phyloP scores from a whole-genome alignment of 2,888 invertebrate genomes.

The Amblyjoppa proteus region DNA sequence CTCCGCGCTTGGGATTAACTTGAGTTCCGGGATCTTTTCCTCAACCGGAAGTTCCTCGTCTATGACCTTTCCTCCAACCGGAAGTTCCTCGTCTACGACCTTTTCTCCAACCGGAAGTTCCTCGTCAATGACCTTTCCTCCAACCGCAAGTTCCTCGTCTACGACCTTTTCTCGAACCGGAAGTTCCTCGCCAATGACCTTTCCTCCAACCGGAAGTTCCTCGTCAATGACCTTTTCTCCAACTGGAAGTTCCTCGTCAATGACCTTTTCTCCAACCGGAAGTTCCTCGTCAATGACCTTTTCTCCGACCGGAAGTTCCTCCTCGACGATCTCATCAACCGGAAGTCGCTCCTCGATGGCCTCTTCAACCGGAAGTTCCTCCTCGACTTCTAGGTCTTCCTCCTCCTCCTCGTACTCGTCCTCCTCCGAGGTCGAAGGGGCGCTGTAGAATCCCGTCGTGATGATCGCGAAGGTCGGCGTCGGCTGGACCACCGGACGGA shows the following conservation, averaged over 20 bases:
- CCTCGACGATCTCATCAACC: neutral
- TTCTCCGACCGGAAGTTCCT: too few species aligned
- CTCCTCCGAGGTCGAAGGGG: conserved; percentile 74
- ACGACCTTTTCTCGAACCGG: too few species aligned
- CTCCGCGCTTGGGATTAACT: conserved; percentile 46
- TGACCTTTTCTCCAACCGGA: too few species aligned
- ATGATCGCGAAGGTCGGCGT: conserved; percentile 82
- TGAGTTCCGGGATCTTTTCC: conserved; percentile 56
- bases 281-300: conserved; percentile 7
- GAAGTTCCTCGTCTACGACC: too few species aligned
- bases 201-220: too few species aligned
- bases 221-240: too few species aligned
- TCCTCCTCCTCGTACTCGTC: conserved; percentile 72
- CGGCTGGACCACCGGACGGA: conserved; percentile 78
- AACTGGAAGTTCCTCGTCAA: conserved; percentile 16
- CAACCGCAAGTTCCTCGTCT: conserved; percentile 16
- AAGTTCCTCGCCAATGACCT: conserved; percentile 16
- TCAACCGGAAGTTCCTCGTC: conserved; percentile 41
- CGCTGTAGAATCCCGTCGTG: conserved; percentile 82
- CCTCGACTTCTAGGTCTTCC: conserved; percentile 44
- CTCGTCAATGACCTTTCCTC: conserved; percentile 5
- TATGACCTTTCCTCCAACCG: too few species aligned
- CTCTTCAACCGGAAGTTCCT: neutral
- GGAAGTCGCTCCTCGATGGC: too few species aligned
- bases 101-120: too few species aligned